Base-by-base conservation (phyloP, 2,888 invertebrate species). In the Spilarctia lutea region DNA sequence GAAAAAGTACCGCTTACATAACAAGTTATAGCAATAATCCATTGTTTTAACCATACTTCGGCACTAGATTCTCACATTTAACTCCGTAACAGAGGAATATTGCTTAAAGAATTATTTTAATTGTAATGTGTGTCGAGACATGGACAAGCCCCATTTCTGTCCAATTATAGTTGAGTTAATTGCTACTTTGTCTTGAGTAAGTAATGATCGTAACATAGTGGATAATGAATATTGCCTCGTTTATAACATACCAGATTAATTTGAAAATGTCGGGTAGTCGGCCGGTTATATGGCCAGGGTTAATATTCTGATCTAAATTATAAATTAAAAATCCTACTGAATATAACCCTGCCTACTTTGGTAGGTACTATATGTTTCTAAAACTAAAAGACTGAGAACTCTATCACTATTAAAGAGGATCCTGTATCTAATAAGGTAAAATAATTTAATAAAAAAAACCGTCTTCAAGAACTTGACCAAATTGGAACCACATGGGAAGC, bases 41-140 rank as follows among this genome's bases (percentile, higher is more conserved):
- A 84, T 83, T 83, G 83, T 83, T 78, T 80, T n/a, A 70, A 67
- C 70, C 75, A 79, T 39, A 83, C 79, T 80, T 74, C 68, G 74
- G 74, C 73, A 65, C 45, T 30, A 74, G 67, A 71, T 80, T 83
- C 85, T 69, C 85, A 84, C 85, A 83, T 75, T 78, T 74, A 83
- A 75, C 65, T 70, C 16, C 71, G 76, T 82, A 81, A 81, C 74
- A 73, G 60, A 72, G 66, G 76, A 76, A 73, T 80, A 79, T 84
- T 81, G 78, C 83, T 79, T 63, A 79, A 81, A 83, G 30, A 70
- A 77, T 74, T 60, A 63, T 52, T 73, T 73, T 76, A 73, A 76
- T 73, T 76, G 73, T 60, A 48, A 35, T 70, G 60, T 70, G 66
- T 63, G 72, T 71, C 45, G 63, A 71, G 71, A 71, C 20, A 71